phyloP scores from a whole-genome alignment of 2,113 vertebrate genomes.

The Cariama cristata region DNA sequence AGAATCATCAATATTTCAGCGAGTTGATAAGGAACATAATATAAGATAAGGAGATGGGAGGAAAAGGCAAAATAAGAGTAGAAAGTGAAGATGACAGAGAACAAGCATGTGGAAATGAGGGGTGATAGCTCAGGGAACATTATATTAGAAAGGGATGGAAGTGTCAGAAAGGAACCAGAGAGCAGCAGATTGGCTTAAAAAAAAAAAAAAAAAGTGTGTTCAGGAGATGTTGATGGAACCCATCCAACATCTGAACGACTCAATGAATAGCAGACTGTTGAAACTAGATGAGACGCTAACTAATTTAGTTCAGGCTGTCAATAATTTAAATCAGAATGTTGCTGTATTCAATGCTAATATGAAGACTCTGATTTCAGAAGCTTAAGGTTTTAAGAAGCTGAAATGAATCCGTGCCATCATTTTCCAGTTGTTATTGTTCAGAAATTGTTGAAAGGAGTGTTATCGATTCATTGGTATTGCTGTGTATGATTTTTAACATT shows the following conservation, averaged over 20 bases:
- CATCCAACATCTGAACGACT: conserved; percentile 66
- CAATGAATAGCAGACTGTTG: conserved; percentile 69
- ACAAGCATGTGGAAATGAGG: not conserved
- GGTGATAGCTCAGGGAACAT: conserved; percentile 3
- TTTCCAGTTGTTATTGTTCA: conserved; percentile 14
- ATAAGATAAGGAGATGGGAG: not conserved
- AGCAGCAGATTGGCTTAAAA: conserved; percentile 55
- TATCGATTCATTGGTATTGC: not conserved
- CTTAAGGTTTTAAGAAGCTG: conserved; percentile 26
- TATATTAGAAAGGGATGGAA: conserved; percentile 26
- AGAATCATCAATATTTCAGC: not conserved
- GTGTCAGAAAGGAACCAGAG: conserved; percentile 51
- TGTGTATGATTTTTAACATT: not conserved
- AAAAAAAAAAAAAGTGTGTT: not conserved
- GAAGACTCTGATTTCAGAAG: conserved; percentile 40
- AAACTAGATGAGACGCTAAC: conserved; percentile 68
- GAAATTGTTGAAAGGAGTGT: not conserved
- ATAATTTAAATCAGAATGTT: conserved; percentile 70
- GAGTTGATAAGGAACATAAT: not conserved
- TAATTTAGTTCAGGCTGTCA: conserved; percentile 74
- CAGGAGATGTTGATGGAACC: conserved; percentile 72
- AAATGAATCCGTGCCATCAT: not conserved
- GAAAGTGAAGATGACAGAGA: not conserved
- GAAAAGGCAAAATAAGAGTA: not conserved
- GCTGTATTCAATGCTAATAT: conserved; percentile 36